Base-by-base conservation (phyloP, 2,797 vertebrate genomes). In the Phataginus tricuspis region DNA sequence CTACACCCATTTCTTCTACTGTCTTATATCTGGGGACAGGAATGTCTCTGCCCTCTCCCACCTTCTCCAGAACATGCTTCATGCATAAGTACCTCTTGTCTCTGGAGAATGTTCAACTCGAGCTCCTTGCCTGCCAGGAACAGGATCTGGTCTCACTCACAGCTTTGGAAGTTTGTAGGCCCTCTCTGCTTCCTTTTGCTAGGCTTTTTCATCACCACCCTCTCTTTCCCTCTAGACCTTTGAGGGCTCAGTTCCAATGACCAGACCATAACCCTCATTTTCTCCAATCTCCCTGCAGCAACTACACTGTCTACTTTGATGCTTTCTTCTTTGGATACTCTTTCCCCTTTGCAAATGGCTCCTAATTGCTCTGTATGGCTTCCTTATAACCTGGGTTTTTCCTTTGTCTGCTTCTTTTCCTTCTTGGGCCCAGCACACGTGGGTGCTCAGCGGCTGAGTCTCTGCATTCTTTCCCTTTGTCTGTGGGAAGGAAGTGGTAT, bases 31-130 rank as follows among this genome's bases (percentile, higher is more conserved):
- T n/a, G 45, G 63, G 77, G 64, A 39, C 0, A 39, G 21, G 15
- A 45, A 3, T 0, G 1, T 8, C n/a, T 68, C 25, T 34, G 3
- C 10, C 31, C 31, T 31, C 10, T 31, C 71, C 21, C 45, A 3
- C 53, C 42, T 21, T 4, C 42, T 63, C 63, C 15, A n/a, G 45
- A 71, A 13, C 45, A 4, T 0, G 1, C 15, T 21, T 21, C 29
- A 2, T 3, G 6, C 8, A 45, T 45, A 11, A 5, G 31, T 1
- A 1, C 18, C 31, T 39, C 61, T 42, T 37, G 29, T 34, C 39
- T 25, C 25, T 45, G 39, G 25, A n/a, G 34, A 21, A 2, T 1
- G 11, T 82, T 80, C 29, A 1, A 21, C 7, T 2, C 31, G n/a
- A 77, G n/a, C 42, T 45, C 39, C 55, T 72, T 82, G 18, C 77